phyloP scores from a whole-genome alignment of 2,888 invertebrate species.

The Sceliomorpha sp. region DNA sequence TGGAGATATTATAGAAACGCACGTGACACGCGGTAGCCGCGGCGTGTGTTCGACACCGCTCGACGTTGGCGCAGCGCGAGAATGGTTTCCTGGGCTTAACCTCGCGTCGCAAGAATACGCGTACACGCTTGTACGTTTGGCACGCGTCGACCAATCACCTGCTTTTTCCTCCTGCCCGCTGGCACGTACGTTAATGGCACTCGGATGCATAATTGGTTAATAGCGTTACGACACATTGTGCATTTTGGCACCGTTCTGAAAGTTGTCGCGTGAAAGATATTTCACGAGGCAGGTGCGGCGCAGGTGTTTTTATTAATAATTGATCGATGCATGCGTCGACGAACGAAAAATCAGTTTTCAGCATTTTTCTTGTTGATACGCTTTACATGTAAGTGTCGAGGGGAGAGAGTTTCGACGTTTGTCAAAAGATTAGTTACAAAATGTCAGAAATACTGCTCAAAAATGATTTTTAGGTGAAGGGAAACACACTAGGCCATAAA shows the following conservation, averaged over 20 bases:
- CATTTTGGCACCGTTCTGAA: slow-evolving; percentile 36
- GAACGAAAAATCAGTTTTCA: neutral
- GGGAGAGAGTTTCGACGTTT: too few relatives aligned
- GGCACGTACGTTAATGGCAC: slow-evolving; percentile 30
- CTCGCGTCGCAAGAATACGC: slow-evolving; percentile 22
- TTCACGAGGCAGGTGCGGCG: slow-evolving; percentile 35
- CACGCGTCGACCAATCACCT: slow-evolving; percentile 64
- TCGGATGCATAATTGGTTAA: slow-evolving; percentile 57
- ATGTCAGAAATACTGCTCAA: too few relatives aligned
- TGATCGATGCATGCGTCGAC: slow-evolving; percentile 35
- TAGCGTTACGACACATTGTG: slow-evolving; percentile 42
- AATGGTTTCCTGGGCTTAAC: slow-evolving; percentile 4
- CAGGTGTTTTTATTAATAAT: slow-evolving; percentile 46
- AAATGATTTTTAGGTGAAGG: too few relatives aligned
- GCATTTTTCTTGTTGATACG: neutral
- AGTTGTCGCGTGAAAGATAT: slow-evolving; percentile 34
- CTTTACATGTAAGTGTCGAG: slow-evolving; percentile 16
- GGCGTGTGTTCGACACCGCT: neutral
- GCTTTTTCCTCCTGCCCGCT: slow-evolving; percentile 50
- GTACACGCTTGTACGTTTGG: slow-evolving; percentile 56
- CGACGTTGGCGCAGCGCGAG: neutral
- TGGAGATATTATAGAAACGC: slow-evolving; percentile 50
- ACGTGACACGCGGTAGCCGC: slow-evolving; percentile 26
- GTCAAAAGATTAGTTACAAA: too few relatives aligned
- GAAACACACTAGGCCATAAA: too few relatives aligned